Percentiles rank a stretch among this genome's conserved stretches.
Evolutionary conservation across 1,140 invertebrate species (phyloP).

Genomic region (Linepithema humile): DNA sequence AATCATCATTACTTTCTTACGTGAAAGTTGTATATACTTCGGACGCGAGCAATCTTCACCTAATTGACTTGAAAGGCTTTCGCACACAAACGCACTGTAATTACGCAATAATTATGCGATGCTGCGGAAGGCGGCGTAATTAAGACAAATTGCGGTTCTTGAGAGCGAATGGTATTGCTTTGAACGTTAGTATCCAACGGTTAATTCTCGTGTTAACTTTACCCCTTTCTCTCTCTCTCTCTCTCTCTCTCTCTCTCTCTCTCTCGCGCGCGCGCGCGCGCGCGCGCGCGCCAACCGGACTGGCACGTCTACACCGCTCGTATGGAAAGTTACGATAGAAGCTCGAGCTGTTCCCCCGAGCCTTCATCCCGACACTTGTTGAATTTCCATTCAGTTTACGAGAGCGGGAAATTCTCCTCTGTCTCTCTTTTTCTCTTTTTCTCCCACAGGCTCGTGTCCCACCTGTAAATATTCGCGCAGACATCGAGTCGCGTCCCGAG

Average conservation of each 20-base stretch:
- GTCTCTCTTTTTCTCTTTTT: not conserved
- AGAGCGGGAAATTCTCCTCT: conserved; percentile 15
- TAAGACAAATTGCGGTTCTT: conserved; percentile 38
- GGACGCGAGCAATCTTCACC: conserved; percentile 16
- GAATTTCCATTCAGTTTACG: conserved; percentile 68
- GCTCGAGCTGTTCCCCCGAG: conserved; percentile 41
- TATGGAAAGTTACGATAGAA: conserved; percentile 64
- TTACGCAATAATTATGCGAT: conserved; percentile 30
- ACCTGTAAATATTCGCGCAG: conserved; percentile 16
- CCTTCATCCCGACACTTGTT: conserved; percentile 66
- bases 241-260: no score
- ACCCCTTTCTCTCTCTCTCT: no score
- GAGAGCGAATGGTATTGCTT: conserved; percentile 19
- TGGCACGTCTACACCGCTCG: not conserved
- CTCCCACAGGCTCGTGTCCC: not conserved
- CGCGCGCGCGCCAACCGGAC: not conserved
- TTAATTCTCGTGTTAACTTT: conserved; percentile 49
- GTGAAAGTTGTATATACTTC: not conserved
- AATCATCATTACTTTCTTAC: not conserved
- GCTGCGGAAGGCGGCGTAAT: not conserved
- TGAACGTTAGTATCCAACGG: not conserved
- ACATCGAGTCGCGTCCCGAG: not conserved
- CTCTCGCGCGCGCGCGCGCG: no score
- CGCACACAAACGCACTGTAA: not conserved
- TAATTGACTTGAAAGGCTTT: conserved; percentile 38